phyloP scores from a whole-genome alignment of 2,888 invertebrate species.

The Synergus itoensis region DNA sequence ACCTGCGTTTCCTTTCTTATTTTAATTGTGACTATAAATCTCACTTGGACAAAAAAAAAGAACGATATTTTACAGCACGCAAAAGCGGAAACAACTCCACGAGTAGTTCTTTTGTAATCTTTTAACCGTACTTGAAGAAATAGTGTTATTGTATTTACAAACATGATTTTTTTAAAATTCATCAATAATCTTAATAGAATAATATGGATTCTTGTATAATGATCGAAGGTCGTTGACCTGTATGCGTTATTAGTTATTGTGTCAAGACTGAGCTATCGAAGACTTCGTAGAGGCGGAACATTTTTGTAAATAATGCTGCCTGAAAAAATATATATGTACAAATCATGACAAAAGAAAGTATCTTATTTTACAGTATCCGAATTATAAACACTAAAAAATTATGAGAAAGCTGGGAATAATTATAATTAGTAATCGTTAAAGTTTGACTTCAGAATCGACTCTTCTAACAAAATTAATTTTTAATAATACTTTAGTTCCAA shows the following conservation, averaged over 20 bases:
- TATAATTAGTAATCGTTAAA: too few relatives aligned
- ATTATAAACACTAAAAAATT: background rate
- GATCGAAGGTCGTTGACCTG: constrained; percentile 59
- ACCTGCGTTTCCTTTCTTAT: background rate
- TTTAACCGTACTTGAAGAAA: constrained; percentile 32
- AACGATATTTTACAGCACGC: constrained; percentile 17
- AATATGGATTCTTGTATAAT: constrained; percentile 41
- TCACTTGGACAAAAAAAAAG: background rate
- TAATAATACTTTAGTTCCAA: too few relatives aligned
- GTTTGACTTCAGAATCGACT: too few relatives aligned
- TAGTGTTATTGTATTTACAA: constrained; percentile 36
- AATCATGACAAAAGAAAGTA: constrained; percentile 61
- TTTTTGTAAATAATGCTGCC: constrained; percentile 74
- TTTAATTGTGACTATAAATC: constrained; percentile 1
- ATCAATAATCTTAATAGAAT: constrained; percentile 29
- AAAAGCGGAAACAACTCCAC: constrained; percentile 27
- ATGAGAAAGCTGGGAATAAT: background rate
- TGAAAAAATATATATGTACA: constrained; percentile 70
- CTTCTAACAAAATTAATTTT: background rate
- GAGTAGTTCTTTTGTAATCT: constrained; percentile 37
- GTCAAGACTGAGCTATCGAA: constrained; percentile 74
- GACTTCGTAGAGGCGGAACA: constrained; percentile 72
- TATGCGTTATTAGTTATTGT: constrained; percentile 67
- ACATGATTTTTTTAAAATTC: constrained; percentile 28
- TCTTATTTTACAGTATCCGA: background rate